Evolutionary conservation across 2,797 vertebrate species (phyloP).

Genomic region (Anomalospiza imberbis): DNA sequence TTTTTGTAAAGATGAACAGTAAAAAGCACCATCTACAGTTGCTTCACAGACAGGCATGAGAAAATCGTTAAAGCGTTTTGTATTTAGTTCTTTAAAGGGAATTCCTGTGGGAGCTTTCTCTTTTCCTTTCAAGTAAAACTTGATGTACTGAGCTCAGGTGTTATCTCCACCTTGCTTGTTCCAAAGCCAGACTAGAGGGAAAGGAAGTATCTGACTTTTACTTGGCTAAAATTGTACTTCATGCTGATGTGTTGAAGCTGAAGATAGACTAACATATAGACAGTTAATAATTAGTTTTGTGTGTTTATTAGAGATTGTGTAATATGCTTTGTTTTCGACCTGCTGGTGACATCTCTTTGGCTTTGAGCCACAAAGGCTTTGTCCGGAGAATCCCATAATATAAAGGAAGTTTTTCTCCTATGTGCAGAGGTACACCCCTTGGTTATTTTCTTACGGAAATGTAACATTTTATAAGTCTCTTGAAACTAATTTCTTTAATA

Average conservation of each 20-base stretch:
- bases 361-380: neutral
- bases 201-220: neutral
- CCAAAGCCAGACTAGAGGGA: neutral
- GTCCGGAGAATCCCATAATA: neutral
- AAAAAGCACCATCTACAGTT: neutral
- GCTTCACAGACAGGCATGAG: neutral
- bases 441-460: neutral
- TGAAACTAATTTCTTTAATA: neutral
- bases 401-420: fast-evolving
- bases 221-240: neutral
- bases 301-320: neutral
- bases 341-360: neutral
- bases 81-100: neutral
- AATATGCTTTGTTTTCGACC: neutral
- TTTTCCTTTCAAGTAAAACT: neutral
- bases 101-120: neutral
- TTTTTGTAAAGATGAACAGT: neutral
- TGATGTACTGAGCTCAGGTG: neutral
- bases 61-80: neutral
- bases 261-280: neutral
- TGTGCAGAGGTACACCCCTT: fast-evolving
- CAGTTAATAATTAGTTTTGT: neutral
- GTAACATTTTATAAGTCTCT: neutral
- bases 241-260: neutral
- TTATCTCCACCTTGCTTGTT: neutral